Base-by-base conservation (phyloP, 2,797 vertebrate species). In the Dipus sagitta region DNA sequence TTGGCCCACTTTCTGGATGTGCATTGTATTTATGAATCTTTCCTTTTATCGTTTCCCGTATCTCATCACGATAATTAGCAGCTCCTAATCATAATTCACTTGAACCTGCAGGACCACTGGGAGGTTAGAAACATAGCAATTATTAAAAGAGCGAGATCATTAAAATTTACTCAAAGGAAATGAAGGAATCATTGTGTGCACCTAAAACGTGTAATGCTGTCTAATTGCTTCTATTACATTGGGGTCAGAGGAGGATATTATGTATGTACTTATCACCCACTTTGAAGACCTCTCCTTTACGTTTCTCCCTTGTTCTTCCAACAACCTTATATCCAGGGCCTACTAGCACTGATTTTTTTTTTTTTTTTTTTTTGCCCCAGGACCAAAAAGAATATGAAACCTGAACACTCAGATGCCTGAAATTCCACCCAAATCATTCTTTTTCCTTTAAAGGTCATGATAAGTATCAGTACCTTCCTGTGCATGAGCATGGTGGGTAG, bases 41-140 rank as follows among this genome's bases (percentile, higher is more conserved):
- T 93, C 28, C 64, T 79, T 88, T 91, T 96, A 81, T 91, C 86
- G 79, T 95, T 95, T 90, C 71, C n/a, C 90, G 15, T 92, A 89
- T 94, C 52, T 96, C 78, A 94, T 90, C 92, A 77, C 93, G 95
- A 96, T 96, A 96, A 96, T 97, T 97, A 96, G 96, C 77, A 94
- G n/a, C 77, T 95, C 67, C 93, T 95, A 95, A 96, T 96, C 93
- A 95, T 95, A 96, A 95, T 93, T 96, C 90, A 94, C 86, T 95
- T 95, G 88, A 95, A 95, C 91, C 72, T 52, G 67, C 1, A n/a
- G 86, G 89, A 95, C 97, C 92, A 81, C 92, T 96, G 96, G 96
- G 96, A 97, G 78, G 88, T 88, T 95, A 92, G 97, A 95, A 94
- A 84, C 93, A 95, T 86, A 95, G 96, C 96, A 97, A 95, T 97